phyloP scores from a whole-genome alignment of 2,113 vertebrate species.

The Hippocampus mohnikei region DNA sequence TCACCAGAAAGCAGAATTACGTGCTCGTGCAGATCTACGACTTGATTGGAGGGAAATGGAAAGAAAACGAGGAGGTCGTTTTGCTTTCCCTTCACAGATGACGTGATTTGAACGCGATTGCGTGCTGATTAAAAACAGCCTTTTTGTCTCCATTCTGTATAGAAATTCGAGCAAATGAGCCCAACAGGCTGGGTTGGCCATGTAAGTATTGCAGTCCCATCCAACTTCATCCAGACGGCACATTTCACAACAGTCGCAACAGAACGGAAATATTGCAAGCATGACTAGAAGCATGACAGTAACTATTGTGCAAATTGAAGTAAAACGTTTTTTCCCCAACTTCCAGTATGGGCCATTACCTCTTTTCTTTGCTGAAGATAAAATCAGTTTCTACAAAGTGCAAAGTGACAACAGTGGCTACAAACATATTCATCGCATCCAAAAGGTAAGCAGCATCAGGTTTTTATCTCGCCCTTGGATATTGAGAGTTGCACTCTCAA shows the following conservation, averaged over 20 bases:
- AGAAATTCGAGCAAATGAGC: conserved; percentile 84
- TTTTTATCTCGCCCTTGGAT: neutral
- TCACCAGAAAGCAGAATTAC: conserved; percentile 86
- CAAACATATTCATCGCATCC: conserved; percentile 90
- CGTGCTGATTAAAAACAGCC: neutral
- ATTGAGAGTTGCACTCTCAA: conserved; percentile 3
- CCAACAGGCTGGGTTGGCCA: conserved; percentile 91
- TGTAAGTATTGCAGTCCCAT: conserved; percentile 71
- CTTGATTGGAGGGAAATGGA: conserved; percentile 75
- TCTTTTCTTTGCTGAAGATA: conserved; percentile 85
- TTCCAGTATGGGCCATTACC: conserved; percentile 83
- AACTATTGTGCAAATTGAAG: neutral
- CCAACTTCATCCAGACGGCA: no score
- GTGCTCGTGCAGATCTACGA: conserved; percentile 87
- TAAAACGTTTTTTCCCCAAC: conserved; percentile 53
- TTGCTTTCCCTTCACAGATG: conserved; percentile 6
- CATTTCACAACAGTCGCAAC: no score
- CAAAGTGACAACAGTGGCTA: conserved; percentile 88
- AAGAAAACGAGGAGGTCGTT: conserved; percentile 77
- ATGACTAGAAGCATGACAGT: neutral
- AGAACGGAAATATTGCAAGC: no score
- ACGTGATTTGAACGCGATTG: neutral
- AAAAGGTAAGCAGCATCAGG: conserved; percentile 57
- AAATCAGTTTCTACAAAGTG: conserved; percentile 90
- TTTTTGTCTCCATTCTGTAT: conserved; percentile 50